These are phyloP conservation scores for Ondatra zibethicus DNA, from an alignment of 2,113 vertebrate species.

Conservation along the genomic window DNA sequence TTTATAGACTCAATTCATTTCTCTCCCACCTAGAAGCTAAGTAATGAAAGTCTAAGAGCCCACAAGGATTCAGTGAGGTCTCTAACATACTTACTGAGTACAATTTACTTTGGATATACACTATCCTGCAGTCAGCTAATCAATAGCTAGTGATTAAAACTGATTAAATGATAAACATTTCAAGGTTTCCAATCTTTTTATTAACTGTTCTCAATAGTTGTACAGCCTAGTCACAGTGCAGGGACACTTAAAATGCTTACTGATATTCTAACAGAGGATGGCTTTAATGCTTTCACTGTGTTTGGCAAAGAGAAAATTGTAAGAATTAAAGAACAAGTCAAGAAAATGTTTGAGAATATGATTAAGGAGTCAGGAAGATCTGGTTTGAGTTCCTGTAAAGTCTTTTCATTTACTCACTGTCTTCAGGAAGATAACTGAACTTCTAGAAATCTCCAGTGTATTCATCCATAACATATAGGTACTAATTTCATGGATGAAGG, in stretches of 20 bases:
- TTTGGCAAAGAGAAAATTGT: background rate
- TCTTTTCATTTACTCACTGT: background rate
- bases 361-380: background rate
- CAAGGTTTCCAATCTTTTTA: constrained; percentile 17
- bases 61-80: background rate
- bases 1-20: background rate
- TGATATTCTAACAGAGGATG: background rate
- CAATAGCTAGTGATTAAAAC: constrained; percentile 66
- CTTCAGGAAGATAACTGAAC: background rate
- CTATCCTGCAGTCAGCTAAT: constrained; percentile 32
- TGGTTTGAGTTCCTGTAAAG: background rate
- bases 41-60: constrained; percentile 43
- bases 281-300: background rate
- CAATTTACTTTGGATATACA: constrained; percentile 43
- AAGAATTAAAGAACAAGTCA: background rate
- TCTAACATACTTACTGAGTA: background rate
- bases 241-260: background rate
- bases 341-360: background rate
- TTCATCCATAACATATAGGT: background rate
- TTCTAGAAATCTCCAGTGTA: background rate
- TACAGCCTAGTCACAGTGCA: background rate
- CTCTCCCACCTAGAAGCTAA: constrained; percentile 27
- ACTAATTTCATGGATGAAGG: background rate
- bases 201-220: background rate
- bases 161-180: constrained; percentile 51